Conservation (phyloP, 2,797 vertebrate genomes). For the Peromyscus eremicus region DNA sequence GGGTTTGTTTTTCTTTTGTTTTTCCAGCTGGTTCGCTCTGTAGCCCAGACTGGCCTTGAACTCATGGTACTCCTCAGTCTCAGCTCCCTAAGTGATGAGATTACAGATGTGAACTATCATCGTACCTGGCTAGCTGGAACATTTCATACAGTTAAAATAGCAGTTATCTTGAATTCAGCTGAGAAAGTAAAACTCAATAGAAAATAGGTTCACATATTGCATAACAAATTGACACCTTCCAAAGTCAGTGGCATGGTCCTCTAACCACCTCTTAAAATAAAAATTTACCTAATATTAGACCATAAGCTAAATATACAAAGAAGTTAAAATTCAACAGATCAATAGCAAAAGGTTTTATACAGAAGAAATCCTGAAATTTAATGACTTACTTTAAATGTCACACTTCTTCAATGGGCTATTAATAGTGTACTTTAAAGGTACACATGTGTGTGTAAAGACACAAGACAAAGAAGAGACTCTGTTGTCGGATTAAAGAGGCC, state of each 20-base stretch:
- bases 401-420: conserved; percentile 56
- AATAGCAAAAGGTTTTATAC: conserved; percentile 31
- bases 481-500: not conserved
- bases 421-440: conserved; percentile 2
- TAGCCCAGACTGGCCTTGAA: not conserved
- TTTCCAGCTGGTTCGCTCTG: not conserved
- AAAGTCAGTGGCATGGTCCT: conserved; percentile 27
- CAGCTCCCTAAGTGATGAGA: not conserved
- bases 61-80: not conserved
- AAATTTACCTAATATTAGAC: conserved; percentile 59
- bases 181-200: conserved; percentile 60
- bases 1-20: not conserved
- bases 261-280: conserved; percentile 67
- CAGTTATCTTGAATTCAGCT: conserved; percentile 24
- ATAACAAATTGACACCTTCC: conserved; percentile 44
- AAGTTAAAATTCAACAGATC: conserved; percentile 25
- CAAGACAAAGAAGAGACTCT: conserved; percentile 15
- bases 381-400: conserved; percentile 52
- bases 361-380: conserved; percentile 60
- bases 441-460: not conserved
- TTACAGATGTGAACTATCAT: not conserved
- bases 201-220: conserved; percentile 61
- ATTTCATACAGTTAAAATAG: conserved; percentile 24
- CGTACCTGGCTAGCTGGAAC: conserved; percentile 1
- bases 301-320: conserved; percentile 35